A percentile compares a stretch with the other conserved stretches of the same genome.
Evolutionary conservation across 2,888 invertebrate genomes (phyloP).

Genomic region (Heliconius charithonia): DNA sequence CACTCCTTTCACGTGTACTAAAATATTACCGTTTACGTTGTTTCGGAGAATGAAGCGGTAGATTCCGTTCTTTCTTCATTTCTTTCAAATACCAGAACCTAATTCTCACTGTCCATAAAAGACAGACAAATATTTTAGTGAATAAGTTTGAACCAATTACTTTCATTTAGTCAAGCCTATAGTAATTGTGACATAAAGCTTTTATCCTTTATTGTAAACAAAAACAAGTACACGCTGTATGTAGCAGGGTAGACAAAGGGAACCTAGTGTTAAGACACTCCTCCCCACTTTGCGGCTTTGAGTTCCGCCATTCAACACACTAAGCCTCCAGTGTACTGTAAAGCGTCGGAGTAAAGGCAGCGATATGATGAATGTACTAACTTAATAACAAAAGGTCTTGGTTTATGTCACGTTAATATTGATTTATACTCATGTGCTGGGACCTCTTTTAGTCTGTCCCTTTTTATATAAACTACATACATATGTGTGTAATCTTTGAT

Average conservation of each 20-base stretch:
- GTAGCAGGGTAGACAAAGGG: background rate
- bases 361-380: slow-evolving; percentile 21
- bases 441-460: background rate
- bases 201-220: no score
- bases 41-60: no score
- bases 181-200: no score
- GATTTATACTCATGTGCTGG: background rate
- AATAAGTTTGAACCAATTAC: no score
- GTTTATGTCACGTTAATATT: slow-evolving; percentile 17
- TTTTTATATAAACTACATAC: background rate
- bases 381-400: slow-evolving; percentile 21
- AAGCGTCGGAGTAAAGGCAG: background rate
- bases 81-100: no score
- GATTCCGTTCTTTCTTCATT: no score
- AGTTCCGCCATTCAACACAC: background rate
- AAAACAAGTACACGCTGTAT: no score
- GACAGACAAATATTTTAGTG: no score
- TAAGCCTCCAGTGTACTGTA: background rate
- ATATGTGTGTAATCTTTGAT: background rate
- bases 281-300: background rate
- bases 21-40: no score
- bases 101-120: no score
- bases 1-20: no score
- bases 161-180: no score
- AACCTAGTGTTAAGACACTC: background rate